Percentiles rank a stretch among this genome's conserved stretches.
Evolutionary conservation across 2,888 invertebrate genomes (phyloP).

Genomic region (Cyrtodaria siliqua): DNA sequence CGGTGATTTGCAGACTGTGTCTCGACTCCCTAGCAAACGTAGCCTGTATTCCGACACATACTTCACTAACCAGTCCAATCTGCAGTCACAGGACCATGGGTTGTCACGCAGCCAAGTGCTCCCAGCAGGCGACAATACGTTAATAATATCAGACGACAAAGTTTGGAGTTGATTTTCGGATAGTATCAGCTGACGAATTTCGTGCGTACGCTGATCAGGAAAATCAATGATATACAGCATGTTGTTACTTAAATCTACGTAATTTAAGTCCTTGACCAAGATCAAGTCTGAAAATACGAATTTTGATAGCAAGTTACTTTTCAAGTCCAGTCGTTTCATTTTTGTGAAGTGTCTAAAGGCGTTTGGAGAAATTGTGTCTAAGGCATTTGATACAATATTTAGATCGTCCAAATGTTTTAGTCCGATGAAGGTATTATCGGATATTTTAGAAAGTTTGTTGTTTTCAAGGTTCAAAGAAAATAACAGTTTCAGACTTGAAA

Average conservation of each 20-base stretch:
- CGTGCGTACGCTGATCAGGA: conserved; percentile 47
- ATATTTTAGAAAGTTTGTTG: conserved; percentile 67
- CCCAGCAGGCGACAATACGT: conserved; percentile 60
- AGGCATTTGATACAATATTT: conserved; percentile 66
- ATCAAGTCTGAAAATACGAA: conserved; percentile 66
- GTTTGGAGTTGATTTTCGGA: conserved; percentile 66
- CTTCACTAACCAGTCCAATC: conserved; percentile 64
- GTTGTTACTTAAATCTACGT: conserved; percentile 66
- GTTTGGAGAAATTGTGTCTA: conserved; percentile 59
- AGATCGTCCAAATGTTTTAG: conserved; percentile 70
- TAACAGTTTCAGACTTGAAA: conserved; percentile 66
- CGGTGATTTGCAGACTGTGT: conserved; percentile 65
- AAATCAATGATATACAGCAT: conserved; percentile 56
- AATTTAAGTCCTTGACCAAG: conserved; percentile 58
- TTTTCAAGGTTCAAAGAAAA: conserved; percentile 68
- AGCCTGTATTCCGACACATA: conserved; percentile 50
- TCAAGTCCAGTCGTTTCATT: conserved; percentile 63
- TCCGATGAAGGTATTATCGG: conserved; percentile 67
- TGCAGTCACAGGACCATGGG: conserved; percentile 75
- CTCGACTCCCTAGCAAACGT: conserved; percentile 54
- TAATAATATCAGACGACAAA: conserved; percentile 46
- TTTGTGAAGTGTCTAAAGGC: conserved; percentile 69
- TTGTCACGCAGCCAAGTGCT: conserved; percentile 66
- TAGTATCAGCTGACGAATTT: conserved; percentile 57
- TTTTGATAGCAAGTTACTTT: conserved; percentile 67